phyloP scores from a whole-genome alignment of 2,888 invertebrate species.

The Colletes collaris region DNA sequence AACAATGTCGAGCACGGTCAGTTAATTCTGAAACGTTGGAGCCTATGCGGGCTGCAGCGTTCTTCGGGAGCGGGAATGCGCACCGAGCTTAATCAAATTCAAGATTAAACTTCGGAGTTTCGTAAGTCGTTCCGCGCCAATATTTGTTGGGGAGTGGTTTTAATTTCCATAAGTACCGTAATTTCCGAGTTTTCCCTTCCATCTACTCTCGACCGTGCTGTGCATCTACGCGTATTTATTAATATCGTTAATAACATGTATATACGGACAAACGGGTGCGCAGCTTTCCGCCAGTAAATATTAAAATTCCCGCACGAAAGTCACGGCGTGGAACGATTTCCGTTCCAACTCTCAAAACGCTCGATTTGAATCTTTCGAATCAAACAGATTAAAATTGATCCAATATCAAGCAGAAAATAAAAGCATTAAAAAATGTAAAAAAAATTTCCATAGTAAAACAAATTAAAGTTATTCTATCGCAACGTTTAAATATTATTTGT shows the following conservation, averaged over 20 bases:
- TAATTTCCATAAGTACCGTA: conserved; percentile 81
- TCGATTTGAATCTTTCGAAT: no score
- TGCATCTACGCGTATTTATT: conserved; percentile 23
- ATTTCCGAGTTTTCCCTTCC: conserved; percentile 57
- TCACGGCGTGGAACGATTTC: no score
- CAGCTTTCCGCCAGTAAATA: conserved; percentile 62
- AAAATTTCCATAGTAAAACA: no score
- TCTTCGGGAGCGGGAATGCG: conserved; percentile 33
- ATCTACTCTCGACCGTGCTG: neutral
- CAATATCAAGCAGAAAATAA: no score
- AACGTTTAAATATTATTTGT: no score
- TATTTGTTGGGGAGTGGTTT: conserved; percentile 76
- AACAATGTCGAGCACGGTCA: conserved; percentile 68
- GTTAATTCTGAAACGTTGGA: conserved; percentile 65
- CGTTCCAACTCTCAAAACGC: no score
- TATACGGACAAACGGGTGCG: neutral
- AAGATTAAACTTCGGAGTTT: conserved; percentile 76
- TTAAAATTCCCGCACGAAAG: conserved; percentile 75
- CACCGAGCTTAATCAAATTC: conserved; percentile 73
- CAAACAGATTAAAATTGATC: no score
- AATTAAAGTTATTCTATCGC: no score
- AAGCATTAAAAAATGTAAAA: no score
- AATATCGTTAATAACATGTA: conserved; percentile 46
- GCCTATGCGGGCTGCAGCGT: conserved; percentile 19
- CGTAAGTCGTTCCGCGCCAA: conserved; percentile 72